Base-by-base conservation (phyloP, 2,888 invertebrate genomes). In the Melikaiella ostensackeni region DNA sequence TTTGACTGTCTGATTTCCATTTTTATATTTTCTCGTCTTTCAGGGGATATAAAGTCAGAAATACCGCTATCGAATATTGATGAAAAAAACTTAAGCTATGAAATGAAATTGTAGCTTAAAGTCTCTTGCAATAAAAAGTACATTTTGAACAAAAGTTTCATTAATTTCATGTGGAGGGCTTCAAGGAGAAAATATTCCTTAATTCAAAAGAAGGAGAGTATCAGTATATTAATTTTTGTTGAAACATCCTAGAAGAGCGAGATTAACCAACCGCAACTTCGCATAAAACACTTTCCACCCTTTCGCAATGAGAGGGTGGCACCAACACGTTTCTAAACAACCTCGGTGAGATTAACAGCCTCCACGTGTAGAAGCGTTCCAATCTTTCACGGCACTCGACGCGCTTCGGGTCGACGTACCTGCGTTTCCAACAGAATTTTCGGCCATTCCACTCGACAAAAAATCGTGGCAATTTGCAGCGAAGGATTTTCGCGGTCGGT, bases 361-460 rank as follows among this genome's bases (percentile, higher is more conserved):
- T 66, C 66, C 38, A 42, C 21, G 33, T 35, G 9, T 24, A 42
- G 35, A 42, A 42, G 66, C 66, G 24, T 57, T 66, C 66, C 66
- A 66, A 66, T 66, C 66, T 66, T 42, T 66, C 66, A 66, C 66
- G 24, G 42, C 42, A 42, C 42, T 66, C 66, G 57, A 57, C 33
- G 38, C 21, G 21, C 21, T 66, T 21, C 19, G 21, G 38, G 42
- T 42, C 66, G 66, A 35, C 66, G 21, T 42, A 66, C 57, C 57
- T 57, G 57, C 35, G 21, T 24, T 42, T 42, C 24, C 66, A 66
- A 42, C 24, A 27, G 21, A 38, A 42, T 66, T 42, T 42, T 24
- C 38, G 42, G 24, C 66, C 35, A 66, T 66, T 66, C 42, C n/a
- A 42, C 21, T 24, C 24, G 33, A 66, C 35, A 66, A 66, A 66